Conservation (phyloP, 2,797 vertebrate genomes). For the Gorsachius magnificus region DNA sequence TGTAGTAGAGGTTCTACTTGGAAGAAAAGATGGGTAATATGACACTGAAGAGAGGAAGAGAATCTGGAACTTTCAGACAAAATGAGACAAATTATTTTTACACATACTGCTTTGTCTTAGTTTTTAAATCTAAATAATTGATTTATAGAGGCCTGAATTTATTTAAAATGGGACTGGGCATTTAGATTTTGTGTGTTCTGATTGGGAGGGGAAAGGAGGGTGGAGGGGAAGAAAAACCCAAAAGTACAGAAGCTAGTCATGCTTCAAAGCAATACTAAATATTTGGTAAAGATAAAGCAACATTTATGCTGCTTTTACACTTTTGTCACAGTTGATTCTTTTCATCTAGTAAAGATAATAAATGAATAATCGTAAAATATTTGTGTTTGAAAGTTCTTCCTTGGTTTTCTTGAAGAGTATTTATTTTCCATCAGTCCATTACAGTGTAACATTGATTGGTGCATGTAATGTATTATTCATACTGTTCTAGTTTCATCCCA, state of each 20-base stretch:
- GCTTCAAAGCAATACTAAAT: conserved; percentile 46
- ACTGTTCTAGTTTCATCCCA: conserved; percentile 70
- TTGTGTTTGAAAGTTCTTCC: conserved; percentile 64
- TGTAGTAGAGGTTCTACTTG: not conserved
- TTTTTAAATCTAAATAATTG: not conserved
- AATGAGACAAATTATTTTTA: not conserved
- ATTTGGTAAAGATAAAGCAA: conserved; percentile 39
- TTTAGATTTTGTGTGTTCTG: not conserved
- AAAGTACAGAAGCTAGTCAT: conserved; percentile 13
- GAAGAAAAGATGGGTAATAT: not conserved
- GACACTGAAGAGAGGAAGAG: not conserved
- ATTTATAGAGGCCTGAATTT: not conserved
- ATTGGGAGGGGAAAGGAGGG: not conserved
- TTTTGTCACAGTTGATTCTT: conserved; percentile 25
- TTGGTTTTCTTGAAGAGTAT: conserved; percentile 62
- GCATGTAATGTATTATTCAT: conserved; percentile 77
- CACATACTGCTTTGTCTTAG: not conserved
- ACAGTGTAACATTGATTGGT: conserved; percentile 64
- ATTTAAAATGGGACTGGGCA: not conserved
- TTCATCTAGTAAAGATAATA: conserved; percentile 35
- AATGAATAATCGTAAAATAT: conserved; percentile 50
- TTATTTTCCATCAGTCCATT: conserved; percentile 72
- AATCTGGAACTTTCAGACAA: not conserved
- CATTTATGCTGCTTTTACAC: conserved; percentile 29
- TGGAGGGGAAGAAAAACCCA: not conserved